These are phyloP conservation scores for Drosophila austrosaltans DNA, from an alignment of 2,888 invertebrate species.

Conservation along the genomic window DNA sequence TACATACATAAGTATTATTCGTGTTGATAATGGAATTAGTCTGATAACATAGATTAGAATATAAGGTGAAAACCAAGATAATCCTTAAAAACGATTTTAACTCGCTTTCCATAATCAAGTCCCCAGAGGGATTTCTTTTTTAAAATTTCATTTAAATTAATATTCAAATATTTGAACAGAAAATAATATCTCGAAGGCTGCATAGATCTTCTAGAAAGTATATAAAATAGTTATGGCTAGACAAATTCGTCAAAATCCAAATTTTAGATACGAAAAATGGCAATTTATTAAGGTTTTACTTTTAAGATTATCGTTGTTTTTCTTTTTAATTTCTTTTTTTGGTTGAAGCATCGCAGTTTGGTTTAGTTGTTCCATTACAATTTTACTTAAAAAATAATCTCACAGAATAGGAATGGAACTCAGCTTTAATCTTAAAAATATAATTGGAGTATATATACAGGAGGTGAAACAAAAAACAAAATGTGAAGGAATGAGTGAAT, in stretches of 20 bases:
- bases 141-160: no score
- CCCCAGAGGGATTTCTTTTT: no score
- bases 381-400: constrained; percentile 14
- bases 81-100: background rate
- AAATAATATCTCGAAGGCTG: background rate
- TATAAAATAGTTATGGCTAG: background rate
- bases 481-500: constrained; percentile 15
- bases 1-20: background rate
- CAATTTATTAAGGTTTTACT: constrained; percentile 14
- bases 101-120: no score
- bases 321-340: background rate
- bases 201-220: background rate
- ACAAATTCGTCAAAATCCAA: background rate
- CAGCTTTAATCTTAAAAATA: constrained; percentile 4
- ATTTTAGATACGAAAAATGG: constrained; percentile 9
- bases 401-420: constrained; percentile 11
- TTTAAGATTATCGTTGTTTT: constrained; percentile 7
- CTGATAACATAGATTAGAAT: background rate
- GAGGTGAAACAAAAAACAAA: background rate
- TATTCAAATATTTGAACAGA: background rate
- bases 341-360: constrained; percentile 18
- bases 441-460: constrained; percentile 3
- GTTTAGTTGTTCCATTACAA: constrained; percentile 11
- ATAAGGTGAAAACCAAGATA: background rate
- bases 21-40: background rate